Base-by-base conservation (phyloP, 2,888 invertebrate genomes). In the Panzeria rudis region DNA sequence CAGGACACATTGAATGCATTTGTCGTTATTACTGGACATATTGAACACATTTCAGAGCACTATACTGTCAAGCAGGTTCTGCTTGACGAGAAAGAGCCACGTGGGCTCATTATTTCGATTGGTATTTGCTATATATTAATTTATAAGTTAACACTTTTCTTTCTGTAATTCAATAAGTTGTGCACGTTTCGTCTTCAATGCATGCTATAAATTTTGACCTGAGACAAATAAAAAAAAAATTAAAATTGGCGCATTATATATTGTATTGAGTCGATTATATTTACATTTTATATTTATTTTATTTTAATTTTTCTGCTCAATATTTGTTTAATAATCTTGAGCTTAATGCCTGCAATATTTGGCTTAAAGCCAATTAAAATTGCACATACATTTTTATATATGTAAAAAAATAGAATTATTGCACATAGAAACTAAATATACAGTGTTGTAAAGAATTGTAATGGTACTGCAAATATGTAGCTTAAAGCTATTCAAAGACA, bases 321-420 rank as follows among this genome's bases (percentile, higher is more conserved):
- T 61, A 71, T 71, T 76, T 71, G 20, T 32, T 62, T 54, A 47
- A 61, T 64, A 72, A 76, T 68, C 84, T 84, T 84, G 76, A 80
- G 72, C 80, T 80, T 84, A 84, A 72, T 50, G 75, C 52, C 50
- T 66, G 44, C 15, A 64, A 59, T 54, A 79, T 50, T 84, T 84
- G 84, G 84, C 66, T 50, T 41, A 17, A 1, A 41, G 80, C 84
- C 84, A 84, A 68, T 54, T 56, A 15, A 59, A 47, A 44, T 44
- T 15, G 44, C 52, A 7, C 25, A 5, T 32, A 52, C 29, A 23
- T 25, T 20, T 56, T 44, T 44, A 20, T 8, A 52, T 23, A 50
- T 23, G 23, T 23, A 50, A 50, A 17, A 32, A 59, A 66, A 32
- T n/a, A 64, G 23, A 61, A 35, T 35, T 35, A 50, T 8, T 61